A percentile compares a stretch with the other conserved stretches of the same genome.
Conservation (phyloP, 1,140 invertebrate species). For the Scylla paramamosain region DNA sequence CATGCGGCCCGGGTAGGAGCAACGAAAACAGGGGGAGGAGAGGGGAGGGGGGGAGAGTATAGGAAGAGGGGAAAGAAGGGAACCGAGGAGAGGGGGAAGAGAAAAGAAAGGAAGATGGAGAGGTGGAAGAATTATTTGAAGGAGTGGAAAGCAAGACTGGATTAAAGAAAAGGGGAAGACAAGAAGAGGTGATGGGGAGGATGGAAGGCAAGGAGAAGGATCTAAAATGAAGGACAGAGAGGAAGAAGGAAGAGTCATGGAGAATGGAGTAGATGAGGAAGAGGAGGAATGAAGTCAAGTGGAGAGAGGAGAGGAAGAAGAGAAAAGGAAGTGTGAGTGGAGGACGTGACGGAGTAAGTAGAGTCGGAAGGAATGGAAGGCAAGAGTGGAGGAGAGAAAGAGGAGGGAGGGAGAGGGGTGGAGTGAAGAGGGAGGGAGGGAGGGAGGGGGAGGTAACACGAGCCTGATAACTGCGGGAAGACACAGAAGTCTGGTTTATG, state of each 20-base stretch:
- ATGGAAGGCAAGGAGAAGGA: not conserved
- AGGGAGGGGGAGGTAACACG: not conserved
- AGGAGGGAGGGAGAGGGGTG: no score
- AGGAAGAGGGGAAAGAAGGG: not conserved
- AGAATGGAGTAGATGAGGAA: not conserved
- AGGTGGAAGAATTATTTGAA: not conserved
- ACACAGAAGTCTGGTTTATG: constrained; percentile 2
- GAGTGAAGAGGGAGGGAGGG: no score
- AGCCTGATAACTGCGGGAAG: not conserved
- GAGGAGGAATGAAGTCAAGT: not conserved
- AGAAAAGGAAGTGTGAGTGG: no score
- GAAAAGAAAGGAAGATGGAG: not conserved
- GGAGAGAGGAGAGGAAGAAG: no score
- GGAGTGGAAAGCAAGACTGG: not conserved
- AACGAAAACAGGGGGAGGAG: no score
- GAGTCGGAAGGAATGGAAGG: no score
- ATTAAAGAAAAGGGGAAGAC: not conserved
- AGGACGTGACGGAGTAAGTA: no score
- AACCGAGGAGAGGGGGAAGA: not conserved
- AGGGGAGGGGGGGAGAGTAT: no score
- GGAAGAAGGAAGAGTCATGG: not conserved
- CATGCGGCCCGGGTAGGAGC: no score
- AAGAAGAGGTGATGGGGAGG: not conserved
- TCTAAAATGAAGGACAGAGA: not conserved
- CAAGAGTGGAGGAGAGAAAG: no score